Percentiles rank a stretch among this genome's conserved stretches.
Evolutionary conservation across 2,888 invertebrate genomes (phyloP).

Genomic region (Dendrolimus pini): DNA sequence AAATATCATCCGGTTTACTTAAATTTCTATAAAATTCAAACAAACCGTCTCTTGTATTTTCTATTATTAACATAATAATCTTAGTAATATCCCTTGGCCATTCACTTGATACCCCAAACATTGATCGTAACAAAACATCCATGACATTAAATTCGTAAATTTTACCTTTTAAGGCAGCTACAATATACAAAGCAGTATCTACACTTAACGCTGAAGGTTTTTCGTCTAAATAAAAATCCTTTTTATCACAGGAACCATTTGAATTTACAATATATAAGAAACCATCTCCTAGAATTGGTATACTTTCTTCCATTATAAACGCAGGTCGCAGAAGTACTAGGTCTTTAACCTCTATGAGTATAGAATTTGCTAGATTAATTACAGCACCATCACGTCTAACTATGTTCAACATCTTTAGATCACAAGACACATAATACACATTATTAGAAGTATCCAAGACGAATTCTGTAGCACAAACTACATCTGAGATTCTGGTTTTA

Average conservation of each 20-base stretch:
- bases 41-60: constrained; percentile 29
- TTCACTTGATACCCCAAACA: constrained; percentile 32
- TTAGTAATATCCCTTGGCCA: constrained; percentile 37
- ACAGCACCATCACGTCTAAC: constrained; percentile 29
- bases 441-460: constrained; percentile 56
- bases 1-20: too few relatives aligned
- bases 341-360: constrained; percentile 36
- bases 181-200: constrained; percentile 47
- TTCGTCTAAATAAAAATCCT: constrained; percentile 39
- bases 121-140: constrained; percentile 44
- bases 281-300: constrained; percentile 50
- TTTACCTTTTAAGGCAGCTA: constrained; percentile 47
- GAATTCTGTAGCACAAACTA: constrained; percentile 45
- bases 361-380: constrained; percentile 11
- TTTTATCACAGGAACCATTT: constrained; percentile 44
- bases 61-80: constrained; percentile 44
- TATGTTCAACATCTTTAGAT: constrained; percentile 35
- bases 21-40: constrained; percentile 6
- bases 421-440: constrained; percentile 47
- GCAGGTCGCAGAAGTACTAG: constrained; percentile 45
- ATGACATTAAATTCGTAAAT: constrained; percentile 57
- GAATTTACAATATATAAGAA: constrained; percentile 36
- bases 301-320: constrained; percentile 47
- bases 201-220: constrained; percentile 45
- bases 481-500: constrained; percentile 27